Base-by-base conservation (phyloP, 2,888 invertebrate species). In the Holacanthella duospinosa region DNA sequence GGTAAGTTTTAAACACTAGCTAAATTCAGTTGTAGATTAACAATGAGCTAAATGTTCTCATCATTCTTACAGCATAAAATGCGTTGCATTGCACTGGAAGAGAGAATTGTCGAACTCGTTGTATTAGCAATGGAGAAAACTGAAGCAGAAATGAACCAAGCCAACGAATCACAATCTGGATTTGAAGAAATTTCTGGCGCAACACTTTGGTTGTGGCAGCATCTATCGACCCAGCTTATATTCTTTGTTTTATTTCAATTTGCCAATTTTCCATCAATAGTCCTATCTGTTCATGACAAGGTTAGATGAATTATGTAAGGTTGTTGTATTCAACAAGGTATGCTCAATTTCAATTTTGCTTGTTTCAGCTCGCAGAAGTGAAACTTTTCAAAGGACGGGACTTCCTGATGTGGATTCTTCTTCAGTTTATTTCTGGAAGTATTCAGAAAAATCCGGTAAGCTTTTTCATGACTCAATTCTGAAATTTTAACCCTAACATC, bases 361-460 rank as follows among this genome's bases (percentile, higher is more conserved):
- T 53, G 9, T 76, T 78, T 16, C 70, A 85, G 84, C 77, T 91
- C 43, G 83, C 86, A 54, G 86, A 86, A 6, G 82, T 87, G 70
- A 90, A 92, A 75, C 80, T 93, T 75, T 83, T 88, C 65, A 89
- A 91, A 77, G 94, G 95, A 0, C 82, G 97, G 57, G 96, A 96
- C 78, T 94, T 97, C 74, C 80, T 99, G n/a, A 97, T 99, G 96
- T 97, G 97, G 96, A 89, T 94, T 25, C 80, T 97, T 24, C 80
- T 99, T 54, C 97, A 99, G 79, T 96, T 94, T 75, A 92, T 97
- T 73, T 95, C 96, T 0, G 95, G 95, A 58, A 93, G 93, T 75
- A 94, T 94, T 74, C 93, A 93, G 77, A 86, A 93, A 73, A 94
- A 94, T 79, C 90, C 93, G 0, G 85, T 88, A 77, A 77, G 81